Percentiles rank a stretch among this genome's conserved stretches.
These are phyloP conservation scores for Hemibagrus guttatus DNA, from an alignment of 2,797 vertebrate species.

Conservation along the genomic window DNA sequence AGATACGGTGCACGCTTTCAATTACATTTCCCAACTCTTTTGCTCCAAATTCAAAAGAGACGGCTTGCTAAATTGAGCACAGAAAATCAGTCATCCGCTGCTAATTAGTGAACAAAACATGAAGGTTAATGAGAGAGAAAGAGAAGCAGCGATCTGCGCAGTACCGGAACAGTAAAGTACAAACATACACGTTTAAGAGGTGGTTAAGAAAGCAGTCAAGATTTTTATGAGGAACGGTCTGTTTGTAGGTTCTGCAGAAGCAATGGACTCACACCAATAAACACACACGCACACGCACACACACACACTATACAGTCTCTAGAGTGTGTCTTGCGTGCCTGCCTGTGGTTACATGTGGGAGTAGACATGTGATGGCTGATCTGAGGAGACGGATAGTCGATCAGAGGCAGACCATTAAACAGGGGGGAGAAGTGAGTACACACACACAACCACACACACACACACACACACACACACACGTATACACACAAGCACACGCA, in stretches of 20 bases:
- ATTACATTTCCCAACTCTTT: background rate
- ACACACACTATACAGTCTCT: background rate
- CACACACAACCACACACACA: conserved; percentile 2
- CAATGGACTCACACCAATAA: background rate
- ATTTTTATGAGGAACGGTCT: background rate
- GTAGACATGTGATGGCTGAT: conserved; percentile 43
- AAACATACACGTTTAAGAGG: background rate
- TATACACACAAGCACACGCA: no score
- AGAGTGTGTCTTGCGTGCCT: conserved; percentile 31
- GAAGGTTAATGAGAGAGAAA: conserved; percentile 5
- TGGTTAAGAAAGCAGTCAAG: background rate
- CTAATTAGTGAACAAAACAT: conserved; percentile 14
- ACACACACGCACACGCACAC: background rate
- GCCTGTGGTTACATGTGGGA: conserved; percentile 37
- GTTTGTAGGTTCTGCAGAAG: background rate
- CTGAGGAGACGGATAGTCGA: conserved; percentile 17
- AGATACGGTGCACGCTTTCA: background rate
- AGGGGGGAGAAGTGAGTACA: background rate
- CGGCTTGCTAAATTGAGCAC: background rate
- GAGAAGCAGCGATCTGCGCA: background rate
- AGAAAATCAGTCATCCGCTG: background rate
- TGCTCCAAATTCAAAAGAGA: background rate
- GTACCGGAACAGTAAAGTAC: background rate
- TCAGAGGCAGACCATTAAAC: conserved; percentile 22
- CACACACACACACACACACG: background rate